Base-by-base conservation (phyloP, 2,888 invertebrate genomes). In the Lasioglossum leucozonium region DNA sequence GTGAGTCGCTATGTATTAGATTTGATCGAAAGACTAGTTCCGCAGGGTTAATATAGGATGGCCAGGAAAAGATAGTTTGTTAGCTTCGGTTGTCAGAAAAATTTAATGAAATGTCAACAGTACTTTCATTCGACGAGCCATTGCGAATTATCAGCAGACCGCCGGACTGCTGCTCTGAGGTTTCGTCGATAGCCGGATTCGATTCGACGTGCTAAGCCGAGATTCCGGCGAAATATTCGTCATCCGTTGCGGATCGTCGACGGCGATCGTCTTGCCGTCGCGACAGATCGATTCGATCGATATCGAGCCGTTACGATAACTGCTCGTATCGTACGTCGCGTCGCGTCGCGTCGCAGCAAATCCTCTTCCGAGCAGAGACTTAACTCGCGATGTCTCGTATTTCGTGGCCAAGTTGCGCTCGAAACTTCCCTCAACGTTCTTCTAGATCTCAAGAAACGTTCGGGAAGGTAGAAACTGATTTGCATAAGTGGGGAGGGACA, bases 191-290 rank as follows among this genome's bases (percentile, higher is more conserved):
- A 81, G 22, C 11, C 72, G 62, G 58, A 78, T 55, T 74, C 77
- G 73, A 79, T 77, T 74, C 40, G 62, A 69, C 69, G 72, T 73
- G 78, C 78, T 85, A 81, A 85, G 75, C 51, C 62, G 47, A 34
- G 67, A 58, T 18, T 55, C 65, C 47, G 58, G 47, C n/a, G 65
- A 76, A 85, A 81, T 82, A 62, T 82, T 72, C 71, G 73, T 77
- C 75, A 72, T 58, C 44, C 37, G 42, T 40, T 37, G 40, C n/a
- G 67, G 22, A 37, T 67, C 47, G 71, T 26, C 34, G 77, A 40
- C 30, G 58, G 26, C 34, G 47, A 22, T 22, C 65, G 40, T 26
- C 62, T 74, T 18, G 26, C n/a, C 58, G 62, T 30, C 71, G 77
- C 40, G 72, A 79, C 13, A 37, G 75, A 84, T 84, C 44, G 79